Percentiles rank a stretch among this genome's conserved stretches.
phyloP scores from a whole-genome alignment of 2,888 invertebrate genomes.

The Epirrhoe tristata region DNA sequence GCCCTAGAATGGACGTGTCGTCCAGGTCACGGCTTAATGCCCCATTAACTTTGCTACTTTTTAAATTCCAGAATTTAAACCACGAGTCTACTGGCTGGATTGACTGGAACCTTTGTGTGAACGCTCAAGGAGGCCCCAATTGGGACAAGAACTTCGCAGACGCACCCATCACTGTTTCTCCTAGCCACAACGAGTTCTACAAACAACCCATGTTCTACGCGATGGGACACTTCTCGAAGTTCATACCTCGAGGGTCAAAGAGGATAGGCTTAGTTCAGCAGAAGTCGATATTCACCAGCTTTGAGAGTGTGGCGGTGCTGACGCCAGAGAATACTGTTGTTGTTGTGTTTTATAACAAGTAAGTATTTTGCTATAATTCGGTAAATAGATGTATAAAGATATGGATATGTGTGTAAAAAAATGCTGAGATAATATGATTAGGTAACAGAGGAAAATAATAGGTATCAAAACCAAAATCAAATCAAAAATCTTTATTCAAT shows the following conservation, averaged over 20 bases:
- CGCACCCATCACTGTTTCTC: slow-evolving; percentile 87
- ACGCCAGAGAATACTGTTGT: slow-evolving; percentile 66
- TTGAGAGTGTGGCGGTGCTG: slow-evolving; percentile 59
- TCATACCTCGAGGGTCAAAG: slow-evolving; percentile 86
- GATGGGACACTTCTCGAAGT: slow-evolving; percentile 92
- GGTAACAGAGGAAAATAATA: no score
- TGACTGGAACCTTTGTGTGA: slow-evolving; percentile 95
- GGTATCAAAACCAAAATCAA: no score
- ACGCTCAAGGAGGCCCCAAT: slow-evolving; percentile 92
- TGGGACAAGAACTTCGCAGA: slow-evolving; percentile 92
- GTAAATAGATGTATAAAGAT: not conserved
- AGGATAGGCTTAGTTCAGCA: slow-evolving; percentile 53
- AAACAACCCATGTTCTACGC: slow-evolving; percentile 97
- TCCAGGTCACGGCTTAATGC: no score
- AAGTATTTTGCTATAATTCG: slow-evolving; percentile 38
- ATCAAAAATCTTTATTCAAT: no score
- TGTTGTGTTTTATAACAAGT: slow-evolving; percentile 70
- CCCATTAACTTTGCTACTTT: no score
- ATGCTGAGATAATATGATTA: no score
- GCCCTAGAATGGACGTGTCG: no score
- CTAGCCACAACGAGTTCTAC: slow-evolving; percentile 88
- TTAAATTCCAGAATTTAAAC: slow-evolving; percentile 89
- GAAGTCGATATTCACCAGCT: slow-evolving; percentile 37
- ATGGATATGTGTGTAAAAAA: no score
- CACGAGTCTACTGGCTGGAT: slow-evolving; percentile 93